These are phyloP conservation scores for Macrochelys suwanniensis DNA, from an alignment of 2,797 vertebrate species.

Conservation along the genomic window DNA sequence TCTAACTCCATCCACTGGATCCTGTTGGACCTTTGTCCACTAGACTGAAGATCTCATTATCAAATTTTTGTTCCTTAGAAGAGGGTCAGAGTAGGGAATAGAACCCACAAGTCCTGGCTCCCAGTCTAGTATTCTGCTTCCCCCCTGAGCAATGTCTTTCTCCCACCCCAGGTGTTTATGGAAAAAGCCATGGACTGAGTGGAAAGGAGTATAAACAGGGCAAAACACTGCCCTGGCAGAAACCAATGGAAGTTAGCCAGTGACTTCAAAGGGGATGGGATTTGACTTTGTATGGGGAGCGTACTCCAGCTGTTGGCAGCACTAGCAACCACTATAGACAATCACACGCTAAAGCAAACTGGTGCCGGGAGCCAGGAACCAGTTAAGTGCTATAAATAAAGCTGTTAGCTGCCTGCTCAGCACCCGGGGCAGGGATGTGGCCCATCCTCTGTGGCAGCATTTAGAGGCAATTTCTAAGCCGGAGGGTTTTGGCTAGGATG, in stretches of 20 bases:
- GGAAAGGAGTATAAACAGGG: background rate
- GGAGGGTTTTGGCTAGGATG: background rate
- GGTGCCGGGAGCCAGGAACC: constrained; percentile 7
- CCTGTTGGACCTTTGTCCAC: background rate
- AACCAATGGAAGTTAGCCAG: accelerated
- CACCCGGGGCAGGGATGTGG: background rate
- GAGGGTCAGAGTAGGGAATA: background rate
- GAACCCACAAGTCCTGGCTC: background rate
- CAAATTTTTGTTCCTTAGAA: background rate
- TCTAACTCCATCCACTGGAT: background rate
- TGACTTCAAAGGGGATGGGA: accelerated
- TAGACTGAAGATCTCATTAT: background rate
- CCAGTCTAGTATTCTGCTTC: background rate
- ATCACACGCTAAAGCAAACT: background rate
- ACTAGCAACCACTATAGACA: background rate
- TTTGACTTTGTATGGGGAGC: background rate
- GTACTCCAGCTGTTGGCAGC: background rate
- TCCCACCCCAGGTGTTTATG: background rate
- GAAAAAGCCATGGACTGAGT: too few relatives aligned
- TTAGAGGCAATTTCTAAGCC: constrained; percentile 30
- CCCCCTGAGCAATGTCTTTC: background rate
- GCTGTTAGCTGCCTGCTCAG: background rate
- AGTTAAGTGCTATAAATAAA: constrained; percentile 59
- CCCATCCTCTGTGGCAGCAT: background rate
- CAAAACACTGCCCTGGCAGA: accelerated